These are phyloP conservation scores for Melinaea marsaeus DNA, from an alignment of 2,888 invertebrate genomes.

Conservation along the genomic window DNA sequence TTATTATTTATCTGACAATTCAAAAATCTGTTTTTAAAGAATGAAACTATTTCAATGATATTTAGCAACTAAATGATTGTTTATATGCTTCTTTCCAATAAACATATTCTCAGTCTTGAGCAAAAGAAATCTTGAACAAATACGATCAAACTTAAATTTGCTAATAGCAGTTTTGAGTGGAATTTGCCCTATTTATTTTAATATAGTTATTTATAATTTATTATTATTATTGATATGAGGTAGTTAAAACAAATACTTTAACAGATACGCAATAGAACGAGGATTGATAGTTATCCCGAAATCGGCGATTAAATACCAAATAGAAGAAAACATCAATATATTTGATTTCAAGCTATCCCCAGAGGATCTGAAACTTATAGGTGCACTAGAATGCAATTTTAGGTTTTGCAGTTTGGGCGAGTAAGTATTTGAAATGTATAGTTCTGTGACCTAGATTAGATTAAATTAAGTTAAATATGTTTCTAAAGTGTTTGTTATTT, in stretches of 20 bases:
- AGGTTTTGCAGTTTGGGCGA: slow-evolving; percentile 74
- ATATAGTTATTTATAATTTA: background rate
- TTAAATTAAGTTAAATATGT: background rate
- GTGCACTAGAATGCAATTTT: slow-evolving; percentile 81
- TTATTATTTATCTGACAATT: too few species aligned
- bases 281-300: slow-evolving; percentile 78
- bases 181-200: background rate
- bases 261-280: slow-evolving; percentile 59
- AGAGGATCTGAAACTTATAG: slow-evolving; percentile 76
- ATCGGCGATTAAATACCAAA: slow-evolving; percentile 68
- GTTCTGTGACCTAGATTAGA: slow-evolving; percentile 11
- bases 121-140: too few species aligned
- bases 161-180: too few species aligned
- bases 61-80: too few species aligned
- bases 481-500: too few species aligned
- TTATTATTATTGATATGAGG: too few species aligned
- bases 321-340: slow-evolving; percentile 74
- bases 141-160: too few species aligned
- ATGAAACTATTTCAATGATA: too few species aligned
- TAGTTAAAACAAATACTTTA: too few species aligned
- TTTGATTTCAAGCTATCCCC: slow-evolving; percentile 72
- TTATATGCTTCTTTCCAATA: too few species aligned
- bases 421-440: slow-evolving; percentile 54
- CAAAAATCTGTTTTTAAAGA: too few species aligned
- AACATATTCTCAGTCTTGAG: too few species aligned